These are phyloP conservation scores for Emydura subglobosa DNA, from an alignment of 2,113 vertebrate genomes.

Conservation along the genomic window DNA sequence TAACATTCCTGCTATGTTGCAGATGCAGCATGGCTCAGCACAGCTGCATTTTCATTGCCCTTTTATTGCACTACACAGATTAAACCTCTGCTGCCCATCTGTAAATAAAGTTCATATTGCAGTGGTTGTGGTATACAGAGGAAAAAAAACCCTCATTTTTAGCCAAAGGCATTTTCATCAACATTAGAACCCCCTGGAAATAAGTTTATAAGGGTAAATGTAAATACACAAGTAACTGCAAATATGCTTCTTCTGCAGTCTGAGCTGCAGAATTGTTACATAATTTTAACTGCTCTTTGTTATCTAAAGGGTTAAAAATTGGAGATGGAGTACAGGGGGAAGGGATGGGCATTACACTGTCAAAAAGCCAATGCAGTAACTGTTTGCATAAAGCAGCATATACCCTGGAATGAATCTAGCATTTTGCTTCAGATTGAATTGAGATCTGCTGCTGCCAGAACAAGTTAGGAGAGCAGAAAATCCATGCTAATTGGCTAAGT, in stretches of 20 bases:
- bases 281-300: neutral
- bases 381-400: neutral
- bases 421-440: neutral
- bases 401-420: neutral
- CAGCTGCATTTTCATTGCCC: neutral
- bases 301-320: neutral
- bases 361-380: constrained; percentile 4
- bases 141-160: neutral
- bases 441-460: neutral
- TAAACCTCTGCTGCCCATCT: constrained; percentile 26
- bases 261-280: neutral
- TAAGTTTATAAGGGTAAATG: neutral
- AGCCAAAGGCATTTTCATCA: neutral
- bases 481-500: neutral
- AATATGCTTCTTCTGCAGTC: neutral
- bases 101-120: constrained; percentile 46
- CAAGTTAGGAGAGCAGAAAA: neutral
- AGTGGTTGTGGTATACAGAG: neutral
- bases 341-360: neutral
- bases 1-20: constrained; percentile 2
- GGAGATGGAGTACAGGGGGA: neutral
- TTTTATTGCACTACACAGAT: constrained; percentile 6
- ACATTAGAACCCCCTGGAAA: constrained; percentile 36
- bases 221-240: neutral
- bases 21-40: neutral